Percentiles rank a stretch among this genome's conserved stretches.
These are phyloP conservation scores for Vidua macroura DNA, from an alignment of 2,113 vertebrate genomes.

Conservation along the genomic window DNA sequence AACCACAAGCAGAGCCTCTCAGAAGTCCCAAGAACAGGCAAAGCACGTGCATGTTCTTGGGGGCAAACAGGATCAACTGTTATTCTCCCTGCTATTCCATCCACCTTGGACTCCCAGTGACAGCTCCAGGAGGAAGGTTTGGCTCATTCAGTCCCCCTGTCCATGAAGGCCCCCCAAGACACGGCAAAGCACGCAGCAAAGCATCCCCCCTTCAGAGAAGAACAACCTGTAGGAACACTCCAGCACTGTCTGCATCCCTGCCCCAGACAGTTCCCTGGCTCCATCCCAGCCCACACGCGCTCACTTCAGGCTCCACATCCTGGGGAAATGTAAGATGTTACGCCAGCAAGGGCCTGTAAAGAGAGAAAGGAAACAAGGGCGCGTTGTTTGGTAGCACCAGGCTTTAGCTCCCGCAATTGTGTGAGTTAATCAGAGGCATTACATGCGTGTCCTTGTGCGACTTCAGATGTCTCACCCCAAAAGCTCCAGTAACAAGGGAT, in stretches of 20 bases:
- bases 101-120: background rate
- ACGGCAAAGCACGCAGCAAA: fast-evolving
- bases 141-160: background rate
- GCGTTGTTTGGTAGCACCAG: background rate
- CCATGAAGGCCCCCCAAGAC: background rate
- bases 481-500: conserved; percentile 35
- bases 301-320: conserved; percentile 15
- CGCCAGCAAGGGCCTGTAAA: background rate
- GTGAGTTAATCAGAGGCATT: background rate
- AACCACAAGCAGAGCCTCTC: background rate
- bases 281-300: background rate
- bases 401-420: background rate
- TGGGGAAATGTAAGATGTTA: conserved; percentile 29
- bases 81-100: background rate
- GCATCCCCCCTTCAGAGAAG: background rate
- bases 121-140: background rate
- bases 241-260: background rate
- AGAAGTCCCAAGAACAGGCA: background rate
- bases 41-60: background rate
- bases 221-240: conserved; percentile 4
- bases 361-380: conserved; percentile 43
- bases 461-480: conserved; percentile 5
- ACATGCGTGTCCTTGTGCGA: background rate
- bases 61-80: background rate
- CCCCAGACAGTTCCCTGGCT: background rate